Percentiles rank a stretch among this genome's conserved stretches.
Conservation (phyloP, 2,888 invertebrate genomes). For the Luperina testacea region DNA sequence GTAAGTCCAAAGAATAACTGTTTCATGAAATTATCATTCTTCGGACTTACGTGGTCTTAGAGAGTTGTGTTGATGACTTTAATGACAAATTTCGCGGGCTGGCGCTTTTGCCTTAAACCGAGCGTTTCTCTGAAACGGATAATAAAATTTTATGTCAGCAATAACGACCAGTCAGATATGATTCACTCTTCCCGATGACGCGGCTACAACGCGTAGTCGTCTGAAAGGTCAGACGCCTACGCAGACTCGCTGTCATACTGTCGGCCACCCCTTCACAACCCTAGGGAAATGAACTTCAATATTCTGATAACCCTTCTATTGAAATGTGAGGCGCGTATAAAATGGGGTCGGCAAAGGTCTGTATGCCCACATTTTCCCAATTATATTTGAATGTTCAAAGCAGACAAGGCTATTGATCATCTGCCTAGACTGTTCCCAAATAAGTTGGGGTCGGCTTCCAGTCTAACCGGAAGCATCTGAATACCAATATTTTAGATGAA, state of each 20-base stretch:
- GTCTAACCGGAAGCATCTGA: neutral
- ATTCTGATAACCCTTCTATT: constrained; percentile 16
- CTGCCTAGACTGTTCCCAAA: neutral
- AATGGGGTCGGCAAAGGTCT: neutral
- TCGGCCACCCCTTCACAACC: constrained; percentile 16
- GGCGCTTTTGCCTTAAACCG: no score
- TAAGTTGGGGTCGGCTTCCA: neutral
- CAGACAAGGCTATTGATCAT: no score
- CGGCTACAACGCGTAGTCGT: neutral
- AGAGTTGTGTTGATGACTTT: no score
- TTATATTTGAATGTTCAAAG: neutral
- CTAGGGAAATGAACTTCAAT: constrained; percentile 15
- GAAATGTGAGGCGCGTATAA: neutral
- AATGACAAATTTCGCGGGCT: no score
- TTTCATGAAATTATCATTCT: no score
- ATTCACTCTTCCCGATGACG: constrained; percentile 35
- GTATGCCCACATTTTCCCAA: neutral
- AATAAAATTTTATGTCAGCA: constrained; percentile 17
- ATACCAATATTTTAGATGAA: neutral
- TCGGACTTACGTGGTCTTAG: no score
- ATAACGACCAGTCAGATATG: neutral
- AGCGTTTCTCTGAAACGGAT: constrained; percentile 4
- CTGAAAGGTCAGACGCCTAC: constrained; percentile 49
- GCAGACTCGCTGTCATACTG: neutral
- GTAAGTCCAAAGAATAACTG: no score